These are phyloP conservation scores for Sebastes cheni DNA, from an alignment of 2,797 vertebrate species.

Conservation along the genomic window DNA sequence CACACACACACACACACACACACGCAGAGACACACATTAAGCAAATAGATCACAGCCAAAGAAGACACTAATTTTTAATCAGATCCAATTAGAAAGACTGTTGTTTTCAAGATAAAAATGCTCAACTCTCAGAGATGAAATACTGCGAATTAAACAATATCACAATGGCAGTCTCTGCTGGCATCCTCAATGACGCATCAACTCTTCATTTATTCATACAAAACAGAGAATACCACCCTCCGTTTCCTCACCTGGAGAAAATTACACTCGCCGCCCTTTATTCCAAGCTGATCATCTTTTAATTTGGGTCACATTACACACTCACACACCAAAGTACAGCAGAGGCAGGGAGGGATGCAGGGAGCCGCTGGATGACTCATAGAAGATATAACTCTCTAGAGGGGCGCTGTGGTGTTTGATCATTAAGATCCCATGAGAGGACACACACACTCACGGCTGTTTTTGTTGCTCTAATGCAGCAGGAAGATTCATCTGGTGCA, in stretches of 20 bases:
- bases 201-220: slow-evolving; percentile 1
- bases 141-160: background rate
- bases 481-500: slow-evolving; percentile 34
- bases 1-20: background rate
- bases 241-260: slow-evolving; percentile 22
- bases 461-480: slow-evolving; percentile 25
- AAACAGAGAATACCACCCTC: background rate
- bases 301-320: slow-evolving; percentile 33
- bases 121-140: background rate
- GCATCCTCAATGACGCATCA: background rate
- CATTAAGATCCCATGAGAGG: slow-evolving; percentile 41
- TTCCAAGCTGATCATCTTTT: slow-evolving; percentile 37
- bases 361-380: slow-evolving; percentile 51
- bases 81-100: background rate
- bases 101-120: slow-evolving; percentile 3
- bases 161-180: background rate
- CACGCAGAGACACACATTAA: background rate
- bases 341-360: slow-evolving; percentile 17
- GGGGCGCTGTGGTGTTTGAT: slow-evolving; percentile 64
- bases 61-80: background rate
- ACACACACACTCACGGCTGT: slow-evolving; percentile 8
- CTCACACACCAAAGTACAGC: slow-evolving; percentile 25
- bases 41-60: slow-evolving; percentile 6
- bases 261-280: background rate
- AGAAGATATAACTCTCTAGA: slow-evolving; percentile 48